These are phyloP conservation scores for Myotis brandtii DNA, from an alignment of 2,113 vertebrate genomes.

Conservation along the genomic window DNA sequence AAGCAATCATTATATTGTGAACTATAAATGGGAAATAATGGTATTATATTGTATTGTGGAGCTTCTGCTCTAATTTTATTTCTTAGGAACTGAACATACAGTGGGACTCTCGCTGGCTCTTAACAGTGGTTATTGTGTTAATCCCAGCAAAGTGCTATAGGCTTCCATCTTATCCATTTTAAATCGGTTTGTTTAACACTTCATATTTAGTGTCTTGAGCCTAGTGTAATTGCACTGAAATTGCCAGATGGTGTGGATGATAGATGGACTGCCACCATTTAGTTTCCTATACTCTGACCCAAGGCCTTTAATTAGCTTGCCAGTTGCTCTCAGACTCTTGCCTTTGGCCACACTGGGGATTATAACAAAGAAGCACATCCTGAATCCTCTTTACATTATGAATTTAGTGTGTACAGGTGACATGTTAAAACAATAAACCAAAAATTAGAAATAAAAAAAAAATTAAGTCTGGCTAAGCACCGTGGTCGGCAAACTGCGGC, in stretches of 20 bases:
- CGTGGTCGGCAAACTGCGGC: too few relatives aligned
- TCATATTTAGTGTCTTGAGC: conserved; percentile 15
- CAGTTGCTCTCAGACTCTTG: conserved; percentile 9
- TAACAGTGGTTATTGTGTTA: not conserved
- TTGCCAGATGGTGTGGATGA: not conserved
- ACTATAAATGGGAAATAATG: not conserved
- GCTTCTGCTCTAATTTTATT: not conserved
- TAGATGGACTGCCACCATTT: not conserved
- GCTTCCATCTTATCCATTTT: conserved; percentile 18
- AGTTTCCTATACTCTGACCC: not conserved
- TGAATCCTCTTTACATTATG: not conserved
- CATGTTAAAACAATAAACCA: conserved; percentile 6
- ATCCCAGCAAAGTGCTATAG: not conserved
- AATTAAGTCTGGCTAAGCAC: not conserved
- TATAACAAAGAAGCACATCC: not conserved
- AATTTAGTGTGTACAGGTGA: not conserved
- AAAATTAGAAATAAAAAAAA: conserved; percentile 52
- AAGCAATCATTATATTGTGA: conserved; percentile 8
- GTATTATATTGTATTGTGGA: not conserved
- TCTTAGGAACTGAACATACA: not conserved
- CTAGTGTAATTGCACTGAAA: conserved; percentile 37
- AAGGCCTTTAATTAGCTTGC: conserved; percentile 46
- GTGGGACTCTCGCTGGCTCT: not conserved
- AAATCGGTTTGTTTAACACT: conserved; percentile 24
- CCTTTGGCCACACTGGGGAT: not conserved